Conservation (phyloP, 2,888 invertebrate species). For the Tholera decimalis region DNA sequence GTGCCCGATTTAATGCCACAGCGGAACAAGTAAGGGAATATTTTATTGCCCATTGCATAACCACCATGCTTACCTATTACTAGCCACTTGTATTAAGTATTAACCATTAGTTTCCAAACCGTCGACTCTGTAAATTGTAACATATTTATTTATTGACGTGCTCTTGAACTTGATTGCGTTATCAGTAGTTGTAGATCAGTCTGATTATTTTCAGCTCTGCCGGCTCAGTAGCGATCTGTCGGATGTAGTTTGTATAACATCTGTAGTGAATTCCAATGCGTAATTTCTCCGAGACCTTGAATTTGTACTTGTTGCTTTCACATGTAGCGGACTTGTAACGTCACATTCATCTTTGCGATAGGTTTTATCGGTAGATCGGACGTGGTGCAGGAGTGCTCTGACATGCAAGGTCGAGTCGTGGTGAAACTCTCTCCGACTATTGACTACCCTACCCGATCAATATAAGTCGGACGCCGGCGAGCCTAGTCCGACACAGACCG, state of each 20-base stretch:
- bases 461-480: constrained; percentile 74
- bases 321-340: constrained; percentile 76
- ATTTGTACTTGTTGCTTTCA: constrained; percentile 87
- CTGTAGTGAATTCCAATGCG: constrained; percentile 67
- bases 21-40: constrained; percentile 75
- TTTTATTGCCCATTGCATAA: constrained; percentile 79
- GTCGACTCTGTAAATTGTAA: constrained; percentile 73
- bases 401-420: constrained; percentile 72
- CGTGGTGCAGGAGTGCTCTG: constrained; percentile 70
- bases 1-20: constrained; percentile 78
- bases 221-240: constrained; percentile 59
- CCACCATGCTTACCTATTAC: constrained; percentile 75
- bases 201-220: constrained; percentile 75
- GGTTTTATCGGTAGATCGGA: constrained; percentile 83
- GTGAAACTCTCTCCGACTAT: constrained; percentile 79
- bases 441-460: constrained; percentile 79
- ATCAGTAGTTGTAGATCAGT: constrained; percentile 73
- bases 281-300: constrained; percentile 78
- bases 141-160: constrained; percentile 76
- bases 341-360: constrained; percentile 75
- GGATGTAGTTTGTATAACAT: constrained; percentile 57
- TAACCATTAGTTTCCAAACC: constrained; percentile 75
- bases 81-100: constrained; percentile 74
- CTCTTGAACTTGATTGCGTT: constrained; percentile 84
- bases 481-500: constrained; percentile 55